phyloP scores from a whole-genome alignment of 2,888 invertebrate species.

The Drosophila austrosaltans region DNA sequence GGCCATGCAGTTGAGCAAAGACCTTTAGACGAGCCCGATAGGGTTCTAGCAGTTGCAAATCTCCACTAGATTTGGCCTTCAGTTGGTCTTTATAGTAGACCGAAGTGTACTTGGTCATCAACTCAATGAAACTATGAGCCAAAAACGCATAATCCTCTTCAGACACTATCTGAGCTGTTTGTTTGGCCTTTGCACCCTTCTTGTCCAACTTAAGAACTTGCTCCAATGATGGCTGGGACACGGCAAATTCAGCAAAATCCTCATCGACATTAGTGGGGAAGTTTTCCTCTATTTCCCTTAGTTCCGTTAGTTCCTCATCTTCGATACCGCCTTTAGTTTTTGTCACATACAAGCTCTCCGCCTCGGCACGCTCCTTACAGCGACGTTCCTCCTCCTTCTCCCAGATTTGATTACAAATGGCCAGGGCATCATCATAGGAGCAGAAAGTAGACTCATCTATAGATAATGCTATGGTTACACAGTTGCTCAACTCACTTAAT shows the following conservation, averaged over 20 bases:
- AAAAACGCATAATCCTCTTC: constrained; percentile 80
- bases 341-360: constrained; percentile 90
- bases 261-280: constrained; percentile 88
- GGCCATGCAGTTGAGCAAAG: constrained; percentile 76
- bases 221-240: constrained; percentile 85
- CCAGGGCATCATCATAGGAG: constrained; percentile 85
- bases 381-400: constrained; percentile 89
- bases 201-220: constrained; percentile 81
- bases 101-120: constrained; percentile 77
- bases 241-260: constrained; percentile 88
- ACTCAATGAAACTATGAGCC: constrained; percentile 76
- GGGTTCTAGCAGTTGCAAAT: constrained; percentile 63
- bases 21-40: constrained; percentile 79
- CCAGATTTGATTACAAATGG: constrained; percentile 89
- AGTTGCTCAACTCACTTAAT: constrained; percentile 88
- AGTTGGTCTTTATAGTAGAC: constrained; percentile 65
- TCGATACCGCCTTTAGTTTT: constrained; percentile 88
- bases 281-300: constrained; percentile 87
- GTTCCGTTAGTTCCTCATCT: constrained; percentile 88
- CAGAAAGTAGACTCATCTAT: constrained; percentile 84
- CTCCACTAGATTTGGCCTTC: constrained; percentile 14
- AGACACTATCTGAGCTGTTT: constrained; percentile 63
- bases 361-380: constrained; percentile 88
- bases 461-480: constrained; percentile 85
- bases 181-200: constrained; percentile 72